Conservation (phyloP, 2,888 invertebrate species). For the Scaptomyza tumidula region DNA sequence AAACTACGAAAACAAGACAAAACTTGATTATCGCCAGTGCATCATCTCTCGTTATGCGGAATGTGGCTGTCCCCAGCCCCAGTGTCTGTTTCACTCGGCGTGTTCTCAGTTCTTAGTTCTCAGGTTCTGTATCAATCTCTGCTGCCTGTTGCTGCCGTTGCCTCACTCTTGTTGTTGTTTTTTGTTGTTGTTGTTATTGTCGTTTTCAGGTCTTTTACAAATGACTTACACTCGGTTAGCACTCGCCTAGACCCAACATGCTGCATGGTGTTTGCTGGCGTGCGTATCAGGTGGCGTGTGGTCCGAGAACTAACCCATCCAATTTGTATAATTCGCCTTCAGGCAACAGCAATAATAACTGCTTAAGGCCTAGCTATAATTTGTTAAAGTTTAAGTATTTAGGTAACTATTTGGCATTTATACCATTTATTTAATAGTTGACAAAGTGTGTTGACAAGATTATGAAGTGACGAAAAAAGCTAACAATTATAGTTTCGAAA, state of each 20-base stretch:
- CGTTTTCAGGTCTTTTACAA: constrained; percentile 63
- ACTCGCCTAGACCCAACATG: constrained; percentile 40
- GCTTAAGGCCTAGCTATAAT: constrained; percentile 26
- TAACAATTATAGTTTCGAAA: constrained; percentile 2
- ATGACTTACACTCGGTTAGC: constrained; percentile 71
- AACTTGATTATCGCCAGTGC: constrained; percentile 80
- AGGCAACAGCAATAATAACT: constrained; percentile 19
- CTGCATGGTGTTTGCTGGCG: constrained; percentile 41
- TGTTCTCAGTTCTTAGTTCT: neutral
- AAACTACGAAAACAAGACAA: constrained; percentile 74
- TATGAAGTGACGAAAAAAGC: constrained; percentile 20
- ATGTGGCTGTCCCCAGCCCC: constrained; percentile 58
- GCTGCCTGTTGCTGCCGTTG: constrained; percentile 31
- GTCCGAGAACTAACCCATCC: constrained; percentile 55
- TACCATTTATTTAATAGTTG: constrained; percentile 22
- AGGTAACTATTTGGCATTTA: constrained; percentile 52
- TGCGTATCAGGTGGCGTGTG: constrained; percentile 74
- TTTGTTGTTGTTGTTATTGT: constrained; percentile 30
- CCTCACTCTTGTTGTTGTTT: constrained; percentile 13
- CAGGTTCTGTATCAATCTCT: constrained; percentile 24
- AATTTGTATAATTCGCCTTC: constrained; percentile 53
- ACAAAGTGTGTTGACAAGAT: constrained; percentile 49
- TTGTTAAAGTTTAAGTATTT: constrained; percentile 57
- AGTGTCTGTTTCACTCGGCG: constrained; percentile 4
- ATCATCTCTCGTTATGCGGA: constrained; percentile 72